phyloP scores from a whole-genome alignment of 2,797 vertebrate species.

The Zenarchopterus dispar region DNA sequence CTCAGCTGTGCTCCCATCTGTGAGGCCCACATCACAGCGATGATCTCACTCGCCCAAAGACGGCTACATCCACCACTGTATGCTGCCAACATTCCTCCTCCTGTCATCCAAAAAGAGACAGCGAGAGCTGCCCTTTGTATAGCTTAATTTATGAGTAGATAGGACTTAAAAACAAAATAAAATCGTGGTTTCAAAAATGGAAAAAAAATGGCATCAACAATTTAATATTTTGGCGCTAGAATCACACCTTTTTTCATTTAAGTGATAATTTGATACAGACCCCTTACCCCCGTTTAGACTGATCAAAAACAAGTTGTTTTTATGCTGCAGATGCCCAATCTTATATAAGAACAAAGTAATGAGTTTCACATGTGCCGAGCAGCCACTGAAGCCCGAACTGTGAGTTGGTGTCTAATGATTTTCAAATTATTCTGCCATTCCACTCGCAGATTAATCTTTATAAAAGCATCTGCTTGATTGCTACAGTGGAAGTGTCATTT shows the following conservation, averaged over 20 bases:
- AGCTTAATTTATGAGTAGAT: slow-evolving; percentile 17
- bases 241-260: neutral
- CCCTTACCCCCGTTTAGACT: neutral
- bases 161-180: slow-evolving; percentile 14
- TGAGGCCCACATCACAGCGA: slow-evolving; percentile 26
- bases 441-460: slow-evolving; percentile 28
- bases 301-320: slow-evolving; percentile 19
- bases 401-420: slow-evolving; percentile 33
- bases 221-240: neutral
- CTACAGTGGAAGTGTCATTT: slow-evolving; percentile 50
- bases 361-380: slow-evolving; percentile 22
- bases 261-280: slow-evolving; percentile 3
- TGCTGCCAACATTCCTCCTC: slow-evolving; percentile 5
- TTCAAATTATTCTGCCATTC: slow-evolving; percentile 37
- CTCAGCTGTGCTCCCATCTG: slow-evolving; percentile 27
- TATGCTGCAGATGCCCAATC: slow-evolving; percentile 25
- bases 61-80: slow-evolving; percentile 16
- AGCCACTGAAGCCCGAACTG: slow-evolving; percentile 16
- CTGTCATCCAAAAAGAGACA: slow-evolving; percentile 8
- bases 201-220: too few relatives aligned
- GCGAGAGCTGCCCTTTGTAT: slow-evolving; percentile 14
- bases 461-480: slow-evolving; percentile 41
- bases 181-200: too few relatives aligned
- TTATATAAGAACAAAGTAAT: slow-evolving; percentile 23
- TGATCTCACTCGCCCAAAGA: slow-evolving; percentile 27